Percentiles rank a stretch among this genome's conserved stretches.
Conservation (phyloP, 1,140 invertebrate species). For the Saxidomus purpurata region DNA sequence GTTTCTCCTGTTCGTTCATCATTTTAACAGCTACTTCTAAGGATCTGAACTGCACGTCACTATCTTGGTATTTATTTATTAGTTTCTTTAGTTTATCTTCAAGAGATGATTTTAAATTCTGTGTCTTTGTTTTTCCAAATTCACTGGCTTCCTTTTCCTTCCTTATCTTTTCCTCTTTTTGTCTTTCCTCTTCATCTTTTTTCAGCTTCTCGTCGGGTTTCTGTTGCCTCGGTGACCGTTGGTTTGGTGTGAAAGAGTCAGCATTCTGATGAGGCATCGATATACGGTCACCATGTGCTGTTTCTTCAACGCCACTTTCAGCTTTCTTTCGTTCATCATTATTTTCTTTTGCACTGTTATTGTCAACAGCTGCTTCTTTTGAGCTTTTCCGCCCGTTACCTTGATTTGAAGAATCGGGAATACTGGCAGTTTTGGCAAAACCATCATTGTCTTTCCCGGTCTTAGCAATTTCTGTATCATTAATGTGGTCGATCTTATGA, state of each 20-base stretch:
- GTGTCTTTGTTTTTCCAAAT: not conserved
- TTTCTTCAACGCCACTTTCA: not conserved
- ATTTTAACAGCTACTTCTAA: not conserved
- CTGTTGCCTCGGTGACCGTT: not conserved
- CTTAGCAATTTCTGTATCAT: too few species aligned
- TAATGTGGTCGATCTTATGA: too few species aligned
- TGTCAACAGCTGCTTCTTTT: too few species aligned
- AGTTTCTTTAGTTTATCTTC: not conserved
- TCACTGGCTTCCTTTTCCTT: not conserved
- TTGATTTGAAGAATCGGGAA: too few species aligned
- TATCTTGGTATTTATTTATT: not conserved
- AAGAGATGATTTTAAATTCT: not conserved
- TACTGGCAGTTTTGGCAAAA: too few species aligned
- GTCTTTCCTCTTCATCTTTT: not conserved
- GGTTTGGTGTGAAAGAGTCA: not conserved
- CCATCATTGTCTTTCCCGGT: too few species aligned
- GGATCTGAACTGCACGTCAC: not conserved
- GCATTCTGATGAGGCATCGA: not conserved
- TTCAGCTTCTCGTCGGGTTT: not conserved
- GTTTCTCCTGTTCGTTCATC: not conserved
- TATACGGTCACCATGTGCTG: not conserved
- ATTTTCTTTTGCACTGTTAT: too few species aligned
- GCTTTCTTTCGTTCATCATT: not conserved
- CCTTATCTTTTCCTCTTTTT: not conserved
- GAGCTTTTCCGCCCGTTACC: too few species aligned